Base-by-base conservation (phyloP, 92 coral and sea anemone genomes). In the Actinostola sp. region DNA sequence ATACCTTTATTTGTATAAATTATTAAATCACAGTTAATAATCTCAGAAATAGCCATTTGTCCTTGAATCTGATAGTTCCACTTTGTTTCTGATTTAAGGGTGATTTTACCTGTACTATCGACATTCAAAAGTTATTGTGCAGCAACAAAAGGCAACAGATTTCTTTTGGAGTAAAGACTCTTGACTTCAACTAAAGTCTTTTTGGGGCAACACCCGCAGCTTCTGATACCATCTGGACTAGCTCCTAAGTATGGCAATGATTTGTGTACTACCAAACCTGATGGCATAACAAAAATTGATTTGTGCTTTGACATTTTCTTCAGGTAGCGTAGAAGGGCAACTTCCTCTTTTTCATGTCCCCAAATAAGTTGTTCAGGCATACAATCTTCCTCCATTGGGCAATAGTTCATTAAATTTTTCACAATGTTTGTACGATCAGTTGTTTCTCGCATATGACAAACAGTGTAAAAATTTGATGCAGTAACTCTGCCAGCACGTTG, bases 61-160 rank as follows among this genome's bases (percentile, higher is more conserved):
- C 82, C 73, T 76, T 76, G 74, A 25, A 76, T 54, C 33, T 76
- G 82, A 54, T 76, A 76, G 66, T 73, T 59, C 79, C 74, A 76
- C 32, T 49, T 23, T 19, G 71, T 49, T 43, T 75, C 73, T 2
- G 42, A 32, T 19, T 61, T n/a, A 13, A 72, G 65, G 2, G 24
- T 69, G 1, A 51, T 13, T 24, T 48, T 27, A 0, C 75, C 75
- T 28, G 29, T 38, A 49, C 23, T 21, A 34, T 69, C 46, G 11
- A 24, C 28, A 14, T 27, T 55, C 43, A 49, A 34, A 32, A 9
- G 34, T 28, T 61, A 60, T 66, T 61, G 41, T 4, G 80, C 80
- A 39, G 80, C 80, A 62, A 48, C 57, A 17, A 24, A 65, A 39
- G 63, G 80, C 55, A 56, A 57, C 44, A 72, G 28, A 61, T 48